Conservation (phyloP, 2,113 vertebrate species). For the Puma concolor region DNA sequence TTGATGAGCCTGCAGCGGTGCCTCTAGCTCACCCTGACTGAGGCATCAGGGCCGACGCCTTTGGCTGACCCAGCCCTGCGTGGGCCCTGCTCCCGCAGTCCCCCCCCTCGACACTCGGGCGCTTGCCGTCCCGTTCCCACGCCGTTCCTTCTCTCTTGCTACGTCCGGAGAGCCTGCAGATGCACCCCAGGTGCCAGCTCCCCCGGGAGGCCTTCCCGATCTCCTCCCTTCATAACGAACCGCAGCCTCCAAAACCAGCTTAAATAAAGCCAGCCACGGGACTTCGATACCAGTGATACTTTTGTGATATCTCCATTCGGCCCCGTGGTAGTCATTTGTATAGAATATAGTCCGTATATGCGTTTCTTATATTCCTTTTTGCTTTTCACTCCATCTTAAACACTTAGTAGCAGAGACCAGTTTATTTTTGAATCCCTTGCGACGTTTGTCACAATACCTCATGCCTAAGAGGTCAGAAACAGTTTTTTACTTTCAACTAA, state of each 20-base stretch:
- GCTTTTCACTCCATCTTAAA: background rate
- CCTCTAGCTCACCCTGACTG: accelerated
- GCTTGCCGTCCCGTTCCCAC: background rate
- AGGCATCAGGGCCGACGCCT: background rate
- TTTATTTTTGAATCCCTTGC: background rate
- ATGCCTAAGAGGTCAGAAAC: background rate
- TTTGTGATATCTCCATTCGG: background rate
- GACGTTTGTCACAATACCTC: background rate
- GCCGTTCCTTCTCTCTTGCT: accelerated
- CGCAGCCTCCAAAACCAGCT: background rate
- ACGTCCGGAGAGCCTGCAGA: background rate
- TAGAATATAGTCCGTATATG: background rate
- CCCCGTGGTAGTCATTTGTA: background rate
- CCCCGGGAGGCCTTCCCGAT: background rate
- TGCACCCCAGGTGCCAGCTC: accelerated
- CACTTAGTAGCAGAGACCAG: background rate
- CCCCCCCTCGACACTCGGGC: accelerated
- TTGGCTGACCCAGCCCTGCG: accelerated
- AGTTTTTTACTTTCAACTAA: slow-evolving; percentile 15
- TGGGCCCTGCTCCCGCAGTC: no score
- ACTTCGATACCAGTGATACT: background rate
- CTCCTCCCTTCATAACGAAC: background rate
- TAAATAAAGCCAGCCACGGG: accelerated
- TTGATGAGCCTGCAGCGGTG: background rate
- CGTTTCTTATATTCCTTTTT: background rate